Conservation (phyloP, 2,888 invertebrate species). For the Volucella zonaria region DNA sequence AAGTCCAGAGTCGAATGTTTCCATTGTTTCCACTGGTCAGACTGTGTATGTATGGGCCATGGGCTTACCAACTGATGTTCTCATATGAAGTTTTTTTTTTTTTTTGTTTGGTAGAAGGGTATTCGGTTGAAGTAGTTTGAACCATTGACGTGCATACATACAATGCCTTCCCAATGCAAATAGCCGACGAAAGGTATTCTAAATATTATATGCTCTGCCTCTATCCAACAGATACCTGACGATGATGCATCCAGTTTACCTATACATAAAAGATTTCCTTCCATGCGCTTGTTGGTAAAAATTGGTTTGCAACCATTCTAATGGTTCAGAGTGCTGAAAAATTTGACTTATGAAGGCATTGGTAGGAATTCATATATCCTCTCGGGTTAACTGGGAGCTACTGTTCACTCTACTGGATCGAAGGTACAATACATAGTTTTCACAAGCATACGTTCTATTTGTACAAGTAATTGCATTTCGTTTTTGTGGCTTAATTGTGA, state of each 20-base stretch:
- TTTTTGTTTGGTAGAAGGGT: not conserved
- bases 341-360: too few relatives aligned
- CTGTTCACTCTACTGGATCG: not conserved
- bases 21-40: not conserved
- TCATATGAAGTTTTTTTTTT: not conserved
- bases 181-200: slow-evolving; percentile 4
- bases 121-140: not conserved
- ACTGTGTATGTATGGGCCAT: slow-evolving; percentile 4
- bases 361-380: too few relatives aligned
- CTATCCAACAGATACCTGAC: slow-evolving; percentile 13
- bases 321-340: not conserved
- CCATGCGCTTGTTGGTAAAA: slow-evolving; percentile 19
- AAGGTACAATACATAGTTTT: not conserved
- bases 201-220: slow-evolving; percentile 29
- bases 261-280: not conserved
- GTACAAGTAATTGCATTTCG: slow-evolving; percentile 23
- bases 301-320: slow-evolving; percentile 26
- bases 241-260: slow-evolving; percentile 16
- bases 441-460: not conserved
- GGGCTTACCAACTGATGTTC: not conserved
- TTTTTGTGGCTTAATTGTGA: slow-evolving; percentile 25
- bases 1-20: too few relatives aligned
- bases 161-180: slow-evolving; percentile 3
- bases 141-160: not conserved
- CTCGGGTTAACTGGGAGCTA: too few relatives aligned